phyloP scores from a whole-genome alignment of 2,888 invertebrate genomes.

The Strigamia maritima region DNA sequence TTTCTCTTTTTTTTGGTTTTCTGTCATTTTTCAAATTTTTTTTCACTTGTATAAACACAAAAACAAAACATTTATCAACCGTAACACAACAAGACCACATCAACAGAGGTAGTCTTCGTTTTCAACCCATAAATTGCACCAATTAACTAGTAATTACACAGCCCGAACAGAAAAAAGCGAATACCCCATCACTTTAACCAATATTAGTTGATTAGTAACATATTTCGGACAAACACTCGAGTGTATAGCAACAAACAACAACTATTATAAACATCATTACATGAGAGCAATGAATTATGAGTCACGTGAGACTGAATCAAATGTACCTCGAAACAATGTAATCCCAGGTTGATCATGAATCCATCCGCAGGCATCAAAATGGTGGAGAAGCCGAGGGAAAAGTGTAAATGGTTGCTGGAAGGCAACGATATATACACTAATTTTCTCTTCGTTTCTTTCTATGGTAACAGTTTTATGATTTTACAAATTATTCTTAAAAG shows the following conservation, averaged over 20 bases:
- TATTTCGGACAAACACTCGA: no score
- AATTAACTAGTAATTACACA: no score
- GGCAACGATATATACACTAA: background rate
- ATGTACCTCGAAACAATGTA: background rate
- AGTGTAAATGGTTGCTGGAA: background rate
- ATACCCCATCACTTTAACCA: no score
- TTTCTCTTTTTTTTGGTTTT: no score
- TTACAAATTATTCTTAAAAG: slow-evolving; percentile 38
- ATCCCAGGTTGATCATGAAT: slow-evolving; percentile 4
- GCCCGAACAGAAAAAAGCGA: no score
- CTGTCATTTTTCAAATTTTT: no score
- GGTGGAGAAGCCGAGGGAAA: background rate
- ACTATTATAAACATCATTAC: background rate
- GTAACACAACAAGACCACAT: no score
- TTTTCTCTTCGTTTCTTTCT: background rate
- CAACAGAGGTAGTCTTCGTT: no score
- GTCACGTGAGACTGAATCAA: background rate
- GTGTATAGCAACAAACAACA: background rate
- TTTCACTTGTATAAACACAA: no score
- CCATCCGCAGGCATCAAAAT: background rate
- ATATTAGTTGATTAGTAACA: no score
- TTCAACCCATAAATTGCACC: no score
- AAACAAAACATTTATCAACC: no score
- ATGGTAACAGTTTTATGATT: slow-evolving; percentile 35
- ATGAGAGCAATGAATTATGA: background rate